A percentile compares a stretch with the other conserved stretches of the same genome.
Evolutionary conservation across 37 sponge, comb jelly and placozoan species (phyloP).

Genomic region (Diacarnus erythraeanus): DNA sequence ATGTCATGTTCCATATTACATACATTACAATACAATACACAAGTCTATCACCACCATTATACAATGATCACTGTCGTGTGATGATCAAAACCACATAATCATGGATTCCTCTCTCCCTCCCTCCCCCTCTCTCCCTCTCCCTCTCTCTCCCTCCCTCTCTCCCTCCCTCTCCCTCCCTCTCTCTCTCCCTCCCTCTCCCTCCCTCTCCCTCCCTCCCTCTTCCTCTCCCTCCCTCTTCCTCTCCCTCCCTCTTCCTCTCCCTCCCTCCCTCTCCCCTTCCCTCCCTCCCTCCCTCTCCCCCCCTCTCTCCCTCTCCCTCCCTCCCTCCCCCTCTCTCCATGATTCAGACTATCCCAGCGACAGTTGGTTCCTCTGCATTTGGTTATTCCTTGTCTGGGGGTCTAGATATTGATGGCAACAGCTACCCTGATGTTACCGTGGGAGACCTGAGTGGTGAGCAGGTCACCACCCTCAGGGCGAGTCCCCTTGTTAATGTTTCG

Average conservation of each 20-base stretch:
- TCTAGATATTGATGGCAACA: constrained; percentile 65
- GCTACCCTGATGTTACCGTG: constrained; percentile 56
- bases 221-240: neutral
- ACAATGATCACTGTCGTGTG: too few relatives aligned
- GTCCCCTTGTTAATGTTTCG: constrained; percentile 35
- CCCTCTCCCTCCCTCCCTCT: neutral
- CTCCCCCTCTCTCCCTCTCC: constrained; percentile 10
- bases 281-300: neutral
- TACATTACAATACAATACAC: too few relatives aligned
- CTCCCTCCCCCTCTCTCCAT: too few relatives aligned
- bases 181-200: neutral
- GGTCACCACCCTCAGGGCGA: constrained; percentile 16
- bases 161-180: constrained; percentile 14
- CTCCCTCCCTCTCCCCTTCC: too few relatives aligned
- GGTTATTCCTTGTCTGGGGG: constrained; percentile 59
- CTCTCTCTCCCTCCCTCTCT: constrained; percentile 11
- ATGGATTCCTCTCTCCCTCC: too few relatives aligned
- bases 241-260: too few relatives aligned
- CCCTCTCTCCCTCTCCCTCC: neutral
- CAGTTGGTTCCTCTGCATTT: constrained; percentile 9
- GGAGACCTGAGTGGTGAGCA: constrained; percentile 24
- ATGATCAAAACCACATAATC: too few relatives aligned
- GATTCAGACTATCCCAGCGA: constrained; percentile 15
- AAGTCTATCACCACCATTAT: too few relatives aligned
- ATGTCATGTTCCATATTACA: too few relatives aligned